These are phyloP conservation scores for Neoseiulus cucumeris DNA, from an alignment of 1,140 invertebrate species.

Conservation along the genomic window DNA sequence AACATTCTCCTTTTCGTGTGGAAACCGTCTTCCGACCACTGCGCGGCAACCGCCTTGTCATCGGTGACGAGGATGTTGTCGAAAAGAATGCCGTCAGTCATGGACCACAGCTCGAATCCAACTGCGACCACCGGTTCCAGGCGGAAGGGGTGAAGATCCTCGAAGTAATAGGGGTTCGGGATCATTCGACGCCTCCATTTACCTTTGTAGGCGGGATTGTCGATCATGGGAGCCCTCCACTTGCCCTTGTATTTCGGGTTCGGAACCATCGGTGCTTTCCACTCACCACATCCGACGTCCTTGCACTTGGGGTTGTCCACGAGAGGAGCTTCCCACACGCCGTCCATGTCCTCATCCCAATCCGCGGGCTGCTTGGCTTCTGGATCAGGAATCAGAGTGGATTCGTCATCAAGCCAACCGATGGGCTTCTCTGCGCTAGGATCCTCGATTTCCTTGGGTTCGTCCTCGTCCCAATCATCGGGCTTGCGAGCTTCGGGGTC, in stretches of 20 bases:
- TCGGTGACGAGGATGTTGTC: conserved; percentile 90
- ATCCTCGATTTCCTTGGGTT: conserved; percentile 70
- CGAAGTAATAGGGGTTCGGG: conserved; percentile 76
- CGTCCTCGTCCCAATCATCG: conserved; percentile 82
- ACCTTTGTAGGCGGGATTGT: conserved; percentile 84
- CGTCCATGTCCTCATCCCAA: conserved; percentile 97
- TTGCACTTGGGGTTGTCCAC: conserved; percentile 68
- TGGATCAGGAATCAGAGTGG: conserved; percentile 65
- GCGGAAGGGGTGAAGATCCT: conserved; percentile 69
- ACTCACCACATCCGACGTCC: conserved; percentile 71
- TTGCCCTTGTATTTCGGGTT: conserved; percentile 83
- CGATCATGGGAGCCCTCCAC: conserved; percentile 71
- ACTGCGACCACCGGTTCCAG: conserved; percentile 84
- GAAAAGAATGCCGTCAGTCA: conserved; percentile 78
- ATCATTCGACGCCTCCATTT: conserved; percentile 75
- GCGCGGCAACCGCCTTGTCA: conserved; percentile 47
- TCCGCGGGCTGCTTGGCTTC: conserved; percentile 68
- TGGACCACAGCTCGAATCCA: conserved; percentile 93
- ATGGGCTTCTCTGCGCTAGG: conserved; percentile 63
- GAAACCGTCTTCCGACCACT: conserved; percentile 65
- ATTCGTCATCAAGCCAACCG: conserved; percentile 86
- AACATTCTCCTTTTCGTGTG: conserved; percentile 58
- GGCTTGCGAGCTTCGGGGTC: conserved; percentile 40
- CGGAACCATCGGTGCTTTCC: conserved; percentile 60
- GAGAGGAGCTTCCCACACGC: conserved; percentile 87